Conservation (phyloP, 2,113 vertebrate genomes). For the Hemiscyllium ocellatum region DNA sequence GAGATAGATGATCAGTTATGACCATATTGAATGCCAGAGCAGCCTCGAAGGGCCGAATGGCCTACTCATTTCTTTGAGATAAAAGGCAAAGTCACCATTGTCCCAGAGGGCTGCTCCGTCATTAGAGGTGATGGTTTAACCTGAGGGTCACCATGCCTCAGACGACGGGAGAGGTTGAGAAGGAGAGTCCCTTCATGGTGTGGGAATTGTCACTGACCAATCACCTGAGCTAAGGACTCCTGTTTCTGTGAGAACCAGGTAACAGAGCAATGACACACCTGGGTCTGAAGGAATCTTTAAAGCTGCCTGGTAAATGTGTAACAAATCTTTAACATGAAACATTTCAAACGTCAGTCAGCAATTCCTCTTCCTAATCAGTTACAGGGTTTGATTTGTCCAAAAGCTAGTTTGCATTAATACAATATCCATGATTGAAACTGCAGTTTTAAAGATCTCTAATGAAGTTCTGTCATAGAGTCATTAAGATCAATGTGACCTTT, state of each 20-base stretch:
- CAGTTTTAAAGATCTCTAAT: background rate
- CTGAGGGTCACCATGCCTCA: too few relatives aligned
- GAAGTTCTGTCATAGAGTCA: background rate
- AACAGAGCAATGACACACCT: background rate
- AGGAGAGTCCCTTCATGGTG: too few relatives aligned
- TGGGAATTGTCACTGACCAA: too few relatives aligned
- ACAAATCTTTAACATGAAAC: background rate
- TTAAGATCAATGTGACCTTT: conserved; percentile 1
- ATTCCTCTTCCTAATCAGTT: background rate
- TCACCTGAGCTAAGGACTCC: too few relatives aligned
- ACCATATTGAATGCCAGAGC: too few relatives aligned
- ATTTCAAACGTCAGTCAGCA: background rate
- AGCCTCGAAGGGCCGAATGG: too few relatives aligned
- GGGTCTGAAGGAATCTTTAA: background rate
- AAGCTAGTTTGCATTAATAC: background rate
- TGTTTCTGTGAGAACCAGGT: background rate
- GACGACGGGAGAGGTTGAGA: too few relatives aligned
- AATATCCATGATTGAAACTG: background rate
- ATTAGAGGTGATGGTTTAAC: too few relatives aligned
- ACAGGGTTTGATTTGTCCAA: background rate
- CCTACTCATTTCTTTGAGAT: too few relatives aligned
- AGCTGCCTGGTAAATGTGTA: background rate
- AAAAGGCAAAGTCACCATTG: too few relatives aligned
- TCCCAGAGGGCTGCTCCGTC: too few relatives aligned
- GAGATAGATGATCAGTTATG: too few relatives aligned